These are phyloP conservation scores for Pyralis farinalis DNA, from an alignment of 2,888 invertebrate species.

Conservation along the genomic window DNA sequence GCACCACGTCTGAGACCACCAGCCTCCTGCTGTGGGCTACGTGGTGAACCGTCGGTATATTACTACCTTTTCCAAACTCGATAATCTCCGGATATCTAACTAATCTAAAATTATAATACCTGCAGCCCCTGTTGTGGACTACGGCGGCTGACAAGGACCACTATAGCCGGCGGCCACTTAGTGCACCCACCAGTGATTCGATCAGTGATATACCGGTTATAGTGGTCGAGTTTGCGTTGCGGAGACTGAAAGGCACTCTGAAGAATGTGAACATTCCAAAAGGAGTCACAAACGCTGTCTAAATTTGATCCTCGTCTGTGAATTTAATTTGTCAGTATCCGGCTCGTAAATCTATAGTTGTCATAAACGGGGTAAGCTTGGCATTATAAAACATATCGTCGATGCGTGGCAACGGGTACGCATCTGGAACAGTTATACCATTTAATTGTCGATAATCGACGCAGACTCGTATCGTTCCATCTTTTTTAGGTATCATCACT, in stretches of 20 bases:
- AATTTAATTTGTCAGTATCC: constrained; percentile 41
- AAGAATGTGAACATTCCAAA: constrained; percentile 29
- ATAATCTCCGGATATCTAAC: too few relatives aligned
- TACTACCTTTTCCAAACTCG: too few relatives aligned
- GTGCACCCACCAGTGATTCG: too few relatives aligned
- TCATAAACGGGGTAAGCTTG: constrained; percentile 7
- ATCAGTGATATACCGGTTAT: too few relatives aligned
- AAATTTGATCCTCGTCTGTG: constrained; percentile 20
- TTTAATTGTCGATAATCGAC: not conserved
- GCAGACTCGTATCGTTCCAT: not conserved
- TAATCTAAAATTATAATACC: too few relatives aligned
- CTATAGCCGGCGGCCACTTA: too few relatives aligned
- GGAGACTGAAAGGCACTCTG: constrained; percentile 32
- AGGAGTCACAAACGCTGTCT: constrained; percentile 29
- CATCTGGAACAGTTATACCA: not conserved
- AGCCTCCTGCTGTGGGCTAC: too few relatives aligned
- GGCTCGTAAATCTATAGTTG: constrained; percentile 20
- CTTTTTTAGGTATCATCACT: not conserved
- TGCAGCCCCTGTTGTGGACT: too few relatives aligned
- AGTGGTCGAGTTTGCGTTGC: too few relatives aligned
- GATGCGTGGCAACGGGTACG: constrained; percentile 25
- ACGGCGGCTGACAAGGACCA: too few relatives aligned
- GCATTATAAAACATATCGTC: constrained; percentile 35
- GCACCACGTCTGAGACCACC: too few relatives aligned
- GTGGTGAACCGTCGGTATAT: too few relatives aligned